Evolutionary conservation across 1,140 invertebrate genomes (phyloP).

Genomic region (Mycetomoellerius zeteki): DNA sequence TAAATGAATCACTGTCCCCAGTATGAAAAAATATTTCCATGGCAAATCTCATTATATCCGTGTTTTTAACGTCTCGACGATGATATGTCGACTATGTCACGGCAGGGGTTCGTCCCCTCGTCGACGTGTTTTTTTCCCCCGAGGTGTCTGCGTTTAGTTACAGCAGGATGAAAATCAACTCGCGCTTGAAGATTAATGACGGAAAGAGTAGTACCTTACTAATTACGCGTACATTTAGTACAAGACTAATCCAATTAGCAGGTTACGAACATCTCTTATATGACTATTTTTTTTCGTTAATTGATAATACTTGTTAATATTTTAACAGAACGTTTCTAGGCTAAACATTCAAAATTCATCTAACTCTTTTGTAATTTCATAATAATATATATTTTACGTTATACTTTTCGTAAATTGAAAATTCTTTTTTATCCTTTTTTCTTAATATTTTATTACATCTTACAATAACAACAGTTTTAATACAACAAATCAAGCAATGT

Average conservation of each 20-base stretch:
- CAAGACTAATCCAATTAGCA: constrained; percentile 13
- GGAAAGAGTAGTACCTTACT: neutral
- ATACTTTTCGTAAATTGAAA: neutral
- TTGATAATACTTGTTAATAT: neutral
- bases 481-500: neutral
- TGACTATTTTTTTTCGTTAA: constrained; percentile 6
- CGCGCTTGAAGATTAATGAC: constrained; percentile 22
- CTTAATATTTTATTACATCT: neutral
- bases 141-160: constrained; percentile 23
- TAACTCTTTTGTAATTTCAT: neutral
- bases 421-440: neutral
- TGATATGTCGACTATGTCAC: constrained; percentile 65
- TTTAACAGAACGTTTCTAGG: neutral
- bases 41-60: constrained; percentile 83
- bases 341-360: neutral
- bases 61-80: constrained; percentile 79
- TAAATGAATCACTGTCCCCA: neutral
- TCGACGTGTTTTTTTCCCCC: neutral
- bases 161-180: constrained; percentile 37
- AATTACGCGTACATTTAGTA: constrained; percentile 37
- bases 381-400: neutral
- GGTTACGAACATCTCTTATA: neutral
- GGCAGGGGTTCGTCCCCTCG: constrained; percentile 40
- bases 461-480: neutral
- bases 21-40: constrained; percentile 78